Evolutionary conservation across 1,140 invertebrate genomes (phyloP), one percentile per base, ranked within the genome.

Genomic region (Teleogryllus occipitalis): DNA sequence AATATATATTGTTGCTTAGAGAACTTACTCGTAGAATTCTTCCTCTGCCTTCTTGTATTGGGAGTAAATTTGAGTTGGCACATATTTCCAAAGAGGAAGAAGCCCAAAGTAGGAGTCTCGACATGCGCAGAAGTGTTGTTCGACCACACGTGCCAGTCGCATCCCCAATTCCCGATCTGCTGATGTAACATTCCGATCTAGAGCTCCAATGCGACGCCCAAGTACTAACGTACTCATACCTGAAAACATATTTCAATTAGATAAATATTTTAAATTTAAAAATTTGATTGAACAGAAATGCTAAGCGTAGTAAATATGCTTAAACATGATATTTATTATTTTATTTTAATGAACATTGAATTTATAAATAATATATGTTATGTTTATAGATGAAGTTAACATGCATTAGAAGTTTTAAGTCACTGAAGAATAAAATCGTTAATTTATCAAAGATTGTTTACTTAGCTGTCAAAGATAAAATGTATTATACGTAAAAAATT

Each of bases 81-180:
- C 89, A 78, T 93, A 88, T 85, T 96, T 96, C 94, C 95, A 96
- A 48, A 95, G 85, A 0, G 94, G 94, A 46, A 95, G 87, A 47
- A 95, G 87, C 0, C 94, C 94, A 84, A 93, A 96, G 86, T 93
- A 94, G 21, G 93, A 93, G 82, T 95, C 94, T 76, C 93, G 88
- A 80, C 92, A 92, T 0, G 92, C 92, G 65, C 90, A 88, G 83
- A 95, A 95, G 82, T 94, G 90, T 73, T 91, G 87, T 83, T 93
- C 92, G 8, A 94, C 91, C 1, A 93, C 92, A 73, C 90, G 85
- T 18, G 92, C 91, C 75, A 95, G 85, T 80, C 88, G 87, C 18
- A 81, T 81, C 12, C 87, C 87, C 22, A 86, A 82, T 14, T 65
- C 54, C 18, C 18, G 10, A 65, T 65, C 54, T 65, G 10, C 18